phyloP scores from a whole-genome alignment of 2,888 invertebrate species.

The Papilio elwesi region DNA sequence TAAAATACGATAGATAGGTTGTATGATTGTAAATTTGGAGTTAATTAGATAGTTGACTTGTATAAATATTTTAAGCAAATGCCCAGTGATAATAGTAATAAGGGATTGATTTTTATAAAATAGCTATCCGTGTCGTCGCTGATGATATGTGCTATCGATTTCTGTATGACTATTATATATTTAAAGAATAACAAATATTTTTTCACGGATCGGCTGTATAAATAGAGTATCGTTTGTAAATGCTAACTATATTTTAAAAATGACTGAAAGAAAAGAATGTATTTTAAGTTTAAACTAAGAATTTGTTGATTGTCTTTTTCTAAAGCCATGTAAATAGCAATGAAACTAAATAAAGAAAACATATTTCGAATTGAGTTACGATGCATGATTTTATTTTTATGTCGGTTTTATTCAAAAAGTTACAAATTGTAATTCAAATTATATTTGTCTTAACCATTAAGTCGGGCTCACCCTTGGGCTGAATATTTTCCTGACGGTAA shows the following conservation, averaged over 20 bases:
- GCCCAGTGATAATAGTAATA: slow-evolving; percentile 82
- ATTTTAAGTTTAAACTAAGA: slow-evolving; percentile 77
- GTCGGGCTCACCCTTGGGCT: too few relatives aligned
- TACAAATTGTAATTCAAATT: background rate
- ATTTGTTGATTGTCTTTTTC: slow-evolving; percentile 76
- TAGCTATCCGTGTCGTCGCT: slow-evolving; percentile 62
- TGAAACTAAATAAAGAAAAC: slow-evolving; percentile 59
- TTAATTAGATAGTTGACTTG: slow-evolving; percentile 53
- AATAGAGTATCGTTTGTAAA: slow-evolving; percentile 63
- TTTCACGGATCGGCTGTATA: slow-evolving; percentile 68
- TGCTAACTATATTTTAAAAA: slow-evolving; percentile 63
- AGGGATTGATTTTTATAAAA: slow-evolving; percentile 69
- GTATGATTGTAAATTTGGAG: slow-evolving; percentile 73
- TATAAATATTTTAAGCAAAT: slow-evolving; percentile 70
- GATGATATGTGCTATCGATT: slow-evolving; percentile 68
- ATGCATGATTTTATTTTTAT: slow-evolving; percentile 46
- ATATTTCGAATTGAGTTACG: slow-evolving; percentile 61
- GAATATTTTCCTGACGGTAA: too few relatives aligned
- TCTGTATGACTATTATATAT: slow-evolving; percentile 56
- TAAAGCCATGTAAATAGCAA: slow-evolving; percentile 81
- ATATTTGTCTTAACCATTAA: background rate
- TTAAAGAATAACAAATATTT: slow-evolving; percentile 65
- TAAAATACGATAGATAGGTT: slow-evolving; percentile 73
- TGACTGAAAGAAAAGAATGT: slow-evolving; percentile 76
- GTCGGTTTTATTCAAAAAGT: too few relatives aligned